Evolutionary conservation across 2,113 vertebrate species (phyloP), one percentile per base, ranked within the genome.

Genomic region (Pampusana beccarii): DNA sequence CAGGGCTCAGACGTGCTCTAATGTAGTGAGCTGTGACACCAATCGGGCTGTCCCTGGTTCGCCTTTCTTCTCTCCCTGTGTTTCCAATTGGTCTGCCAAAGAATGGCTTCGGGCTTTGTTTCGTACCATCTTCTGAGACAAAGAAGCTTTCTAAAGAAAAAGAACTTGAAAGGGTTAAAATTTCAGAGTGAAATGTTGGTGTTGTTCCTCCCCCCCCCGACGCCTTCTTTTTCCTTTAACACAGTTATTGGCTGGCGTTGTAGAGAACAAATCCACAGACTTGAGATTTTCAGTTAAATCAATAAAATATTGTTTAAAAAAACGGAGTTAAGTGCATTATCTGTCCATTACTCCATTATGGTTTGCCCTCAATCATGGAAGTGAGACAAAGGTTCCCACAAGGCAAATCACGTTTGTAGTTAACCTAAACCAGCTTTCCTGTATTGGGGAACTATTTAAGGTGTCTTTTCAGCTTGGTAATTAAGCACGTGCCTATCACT

Each of bases 1-100:
- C 86, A 94, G 83, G 86, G 93, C 86, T 95, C 74, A 97, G 97
- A 96, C 95, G 87, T 90, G 87, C 88, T 82, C 62, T 93, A 86
- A 92, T 83, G 89, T 88, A 95, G 81, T 94, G 88, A 93, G 93
- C 90, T 88, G 79, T 82, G 88, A 93, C 92, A 96, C 81, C 83
- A 88, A 95, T 88, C 88, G 86, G 95, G 72, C 84, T 95, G 94
- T 85, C 81, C 88, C 90, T 90, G 74, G 29, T 93, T 95, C 86
- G 90, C 69, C 86, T 94, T 96, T 93, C 83, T 91, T 92, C 70
- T 90, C 69, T 73, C 26, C 71, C 87, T 2, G 28, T 86, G 58
- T 83, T 90, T 88, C 92, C 73, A 54, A 46, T 50, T 94, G 81
- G 67, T 51, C 56, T 82, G 73, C 74, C 88, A 31, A 53, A 65